Base-by-base conservation (phyloP, 2,797 vertebrate genomes). In the Meda fulgida region DNA sequence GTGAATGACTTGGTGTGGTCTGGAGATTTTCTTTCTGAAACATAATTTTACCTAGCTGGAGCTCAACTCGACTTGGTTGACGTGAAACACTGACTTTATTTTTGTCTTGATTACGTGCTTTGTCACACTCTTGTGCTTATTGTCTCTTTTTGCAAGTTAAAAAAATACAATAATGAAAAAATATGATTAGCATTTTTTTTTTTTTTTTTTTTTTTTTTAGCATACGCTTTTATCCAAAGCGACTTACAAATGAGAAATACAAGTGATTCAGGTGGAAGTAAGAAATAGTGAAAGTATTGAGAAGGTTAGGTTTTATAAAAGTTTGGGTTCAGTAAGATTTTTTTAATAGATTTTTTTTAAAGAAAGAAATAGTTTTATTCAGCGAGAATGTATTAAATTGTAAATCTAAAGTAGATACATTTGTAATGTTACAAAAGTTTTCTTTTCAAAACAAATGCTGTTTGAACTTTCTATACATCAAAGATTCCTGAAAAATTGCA, bases 21-120 rank as follows among this genome's bases (percentile, higher is more conserved):
- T 63, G 11, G 34, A 38, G 80, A 36, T 53, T 76, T 71, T 40
- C n/a, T 81, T 60, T 72, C 67, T 81, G 29, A 38, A 63, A 19
- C 14, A 9, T 40, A 9, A 40, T 77, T 48, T 34, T 18, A 46
- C 8, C 21, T 63, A 81, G 69, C 53, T 46, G 36, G 36, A n/a
- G 38, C 48, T 82, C 10, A 36, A 18, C 51, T 58, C 0, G 1
- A 29, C 66, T 81, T 58, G 70, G 55, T 43, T 71, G 65, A 21
- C 0, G 10, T 29, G 13, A 78, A 78, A 40, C 75, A 34, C 26
- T 11, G 53, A 58, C 8, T 29, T 55, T 1, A 63, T 60, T 65
- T 73, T 7, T 26, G 7, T 58, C 4, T 34, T 69, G 29, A 21
- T 48, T 48, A 14, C 75, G 19, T 48, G 9, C 14, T 18, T 8